A percentile compares a stretch with the other conserved stretches of the same genome.
Evolutionary conservation across 2,888 invertebrate species (phyloP).

Genomic region (Volucella zonaria): DNA sequence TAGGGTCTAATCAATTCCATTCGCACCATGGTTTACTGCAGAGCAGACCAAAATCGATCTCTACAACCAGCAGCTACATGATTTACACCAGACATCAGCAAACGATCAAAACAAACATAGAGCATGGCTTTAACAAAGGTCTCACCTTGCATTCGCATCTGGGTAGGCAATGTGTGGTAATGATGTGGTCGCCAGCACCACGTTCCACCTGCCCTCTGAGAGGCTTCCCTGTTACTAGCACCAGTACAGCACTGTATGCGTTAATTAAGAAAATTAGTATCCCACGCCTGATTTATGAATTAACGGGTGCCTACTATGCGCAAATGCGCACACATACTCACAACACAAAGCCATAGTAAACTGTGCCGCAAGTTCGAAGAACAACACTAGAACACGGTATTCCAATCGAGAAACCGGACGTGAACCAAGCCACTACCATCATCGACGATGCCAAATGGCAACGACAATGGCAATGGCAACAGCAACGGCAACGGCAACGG

Average conservation of each 20-base stretch:
- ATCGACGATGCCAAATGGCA: conserved; percentile 32
- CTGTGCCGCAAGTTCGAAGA: conserved; percentile 24
- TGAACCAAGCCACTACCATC: conserved; percentile 43
- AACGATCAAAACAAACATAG: conserved; percentile 69
- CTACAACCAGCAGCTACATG: conserved; percentile 29
- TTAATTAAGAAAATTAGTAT: conserved; percentile 79
- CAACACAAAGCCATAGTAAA: conserved; percentile 35
- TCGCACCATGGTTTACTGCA: conserved; percentile 29
- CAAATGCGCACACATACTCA: not conserved
- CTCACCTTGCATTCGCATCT: conserved; percentile 65
- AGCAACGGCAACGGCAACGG: not conserved
- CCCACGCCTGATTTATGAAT: conserved; percentile 79
- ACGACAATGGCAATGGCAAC: conserved; percentile 1
- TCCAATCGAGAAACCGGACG: conserved; percentile 68
- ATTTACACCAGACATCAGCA: conserved; percentile 66
- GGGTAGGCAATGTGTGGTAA: not conserved
- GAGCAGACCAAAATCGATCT: conserved; percentile 30
- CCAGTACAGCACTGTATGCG: conserved; percentile 75
- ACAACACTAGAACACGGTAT: conserved; percentile 51
- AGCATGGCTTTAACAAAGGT: conserved; percentile 48
- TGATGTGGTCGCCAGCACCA: not conserved
- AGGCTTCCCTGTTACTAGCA: not conserved
- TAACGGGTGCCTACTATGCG: conserved; percentile 72
- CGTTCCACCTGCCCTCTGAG: conserved; percentile 42
- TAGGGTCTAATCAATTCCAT: conserved; percentile 70